A percentile compares a stretch with the other conserved stretches of the same genome.
Evolutionary conservation across 2,113 vertebrate genomes (phyloP).

Genomic region (Cryptomyrus ogoouensis): DNA sequence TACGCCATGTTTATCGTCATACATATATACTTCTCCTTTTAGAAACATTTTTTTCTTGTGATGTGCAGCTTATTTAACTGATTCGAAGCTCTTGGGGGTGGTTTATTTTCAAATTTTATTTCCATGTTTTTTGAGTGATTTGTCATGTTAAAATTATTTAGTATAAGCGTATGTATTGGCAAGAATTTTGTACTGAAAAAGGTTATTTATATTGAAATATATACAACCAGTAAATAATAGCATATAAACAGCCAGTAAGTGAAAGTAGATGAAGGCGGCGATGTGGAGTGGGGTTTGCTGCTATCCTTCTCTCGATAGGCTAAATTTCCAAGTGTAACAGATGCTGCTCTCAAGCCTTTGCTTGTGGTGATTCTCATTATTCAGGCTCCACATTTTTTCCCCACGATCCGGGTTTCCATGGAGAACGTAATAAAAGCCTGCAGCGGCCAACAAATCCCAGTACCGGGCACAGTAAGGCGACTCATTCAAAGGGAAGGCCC

Average conservation of each 20-base stretch:
- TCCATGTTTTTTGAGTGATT: not conserved
- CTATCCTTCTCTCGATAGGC: slow-evolving; percentile 80
- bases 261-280: slow-evolving; percentile 51
- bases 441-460: slow-evolving; percentile 81
- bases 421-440: slow-evolving; percentile 94
- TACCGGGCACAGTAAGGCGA: slow-evolving; percentile 89
- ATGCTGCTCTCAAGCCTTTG: slow-evolving; percentile 89
- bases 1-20: not conserved
- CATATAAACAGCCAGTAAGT: not conserved
- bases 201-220: not conserved
- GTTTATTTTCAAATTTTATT: not conserved
- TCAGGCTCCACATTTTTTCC: slow-evolving; percentile 88
- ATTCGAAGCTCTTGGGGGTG: not conserved
- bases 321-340: slow-evolving; percentile 99
- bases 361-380: slow-evolving; percentile 90
- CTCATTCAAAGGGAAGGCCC: slow-evolving; percentile 82
- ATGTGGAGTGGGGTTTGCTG: slow-evolving; percentile 51
- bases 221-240: not conserved
- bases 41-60: not conserved
- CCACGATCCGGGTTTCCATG: slow-evolving; percentile 97
- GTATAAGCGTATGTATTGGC: not conserved
- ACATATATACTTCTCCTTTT: not conserved
- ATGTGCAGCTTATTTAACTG: not conserved
- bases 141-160: not conserved
- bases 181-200: not conserved